Evolutionary conservation across 2,888 invertebrate species (phyloP).

Genomic region (Aproaerema taeniolella): DNA sequence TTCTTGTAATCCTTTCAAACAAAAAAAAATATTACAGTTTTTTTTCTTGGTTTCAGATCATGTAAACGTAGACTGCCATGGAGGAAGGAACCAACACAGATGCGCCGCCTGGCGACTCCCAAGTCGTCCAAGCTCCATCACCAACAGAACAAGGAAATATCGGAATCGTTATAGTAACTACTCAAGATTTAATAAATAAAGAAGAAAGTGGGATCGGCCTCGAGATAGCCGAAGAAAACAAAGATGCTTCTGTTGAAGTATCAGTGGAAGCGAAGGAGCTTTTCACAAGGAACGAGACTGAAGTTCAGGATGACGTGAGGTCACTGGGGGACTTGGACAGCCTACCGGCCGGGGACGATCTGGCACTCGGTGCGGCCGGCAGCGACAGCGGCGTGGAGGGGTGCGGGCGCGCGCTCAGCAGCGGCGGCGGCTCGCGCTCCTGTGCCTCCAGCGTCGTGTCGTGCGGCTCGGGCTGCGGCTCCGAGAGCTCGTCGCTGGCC

Average conservation of each 20-base stretch:
- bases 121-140: constrained; percentile 31
- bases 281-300: constrained; percentile 47
- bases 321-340: constrained; percentile 63
- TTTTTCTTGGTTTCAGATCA: constrained; percentile 64
- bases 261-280: constrained; percentile 37
- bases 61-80: constrained; percentile 57
- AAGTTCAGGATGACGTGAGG: constrained; percentile 59
- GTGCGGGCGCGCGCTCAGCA: constrained; percentile 82
- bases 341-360: constrained; percentile 60
- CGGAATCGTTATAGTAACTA: constrained; percentile 17
- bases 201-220: constrained; percentile 44
- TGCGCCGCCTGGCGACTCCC: constrained; percentile 32
- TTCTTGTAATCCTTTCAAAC: not conserved
- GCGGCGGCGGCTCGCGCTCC: constrained; percentile 81
- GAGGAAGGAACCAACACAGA: constrained; percentile 43
- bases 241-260: no score
- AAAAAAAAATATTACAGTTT: not conserved
- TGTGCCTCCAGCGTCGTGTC: constrained; percentile 88
- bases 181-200: constrained; percentile 33
- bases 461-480: constrained; percentile 87
- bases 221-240: constrained; percentile 34
- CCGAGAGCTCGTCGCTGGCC: constrained; percentile 86
- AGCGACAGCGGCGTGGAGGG: constrained; percentile 91
- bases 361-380: constrained; percentile 77
- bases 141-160: constrained; percentile 28